Conservation (phyloP, 2,113 vertebrate species). For the Bos taurus region ARS-UCD2.0 NC_037328.1:84009501-84010000, state of each 20-base stretch:
- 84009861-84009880: neutral
- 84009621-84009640: slow-evolving; percentile 79
- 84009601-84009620: slow-evolving; percentile 11
- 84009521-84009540: neutral
- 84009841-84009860: neutral
- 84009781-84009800: neutral
- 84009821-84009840: slow-evolving; percentile 19
- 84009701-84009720: neutral
- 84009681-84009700: slow-evolving; percentile 86
- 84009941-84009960: neutral
- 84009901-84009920: neutral
- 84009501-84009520: neutral
- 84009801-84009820: neutral
- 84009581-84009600: slow-evolving; percentile 28
- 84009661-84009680: slow-evolving; percentile 89
- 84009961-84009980: neutral
- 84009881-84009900: slow-evolving; percentile 2
- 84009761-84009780: neutral
- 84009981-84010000: neutral
- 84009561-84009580: neutral
- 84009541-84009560: neutral
- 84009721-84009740: neutral
- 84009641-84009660: slow-evolving; percentile 87
- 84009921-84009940: neutral
- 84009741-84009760: neutral